Conservation (phyloP, 2,797 vertebrate genomes). For the Ispidina picta region DNA sequence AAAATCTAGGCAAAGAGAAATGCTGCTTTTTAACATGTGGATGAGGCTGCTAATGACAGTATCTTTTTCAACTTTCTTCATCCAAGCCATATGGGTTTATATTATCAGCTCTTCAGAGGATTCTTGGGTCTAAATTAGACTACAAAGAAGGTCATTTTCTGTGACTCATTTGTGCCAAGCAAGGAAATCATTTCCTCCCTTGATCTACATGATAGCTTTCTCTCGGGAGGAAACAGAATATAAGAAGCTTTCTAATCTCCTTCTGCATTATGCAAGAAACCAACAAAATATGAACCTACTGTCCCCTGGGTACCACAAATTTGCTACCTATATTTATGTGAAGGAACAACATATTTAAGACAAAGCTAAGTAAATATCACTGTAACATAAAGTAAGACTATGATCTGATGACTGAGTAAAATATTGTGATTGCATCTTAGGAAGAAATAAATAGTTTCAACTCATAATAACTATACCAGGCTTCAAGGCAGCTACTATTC, state of each 20-base stretch:
- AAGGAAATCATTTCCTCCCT: conserved; percentile 71
- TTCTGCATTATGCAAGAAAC: conserved; percentile 56
- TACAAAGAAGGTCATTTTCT: conserved; percentile 69
- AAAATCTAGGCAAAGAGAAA: neutral
- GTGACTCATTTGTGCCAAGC: conserved; percentile 73
- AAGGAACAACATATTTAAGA: conserved; percentile 11
- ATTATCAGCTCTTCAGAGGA: conserved; percentile 54
- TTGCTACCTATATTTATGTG: conserved; percentile 27
- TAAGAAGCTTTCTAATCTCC: conserved; percentile 67
- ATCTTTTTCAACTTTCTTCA: conserved; percentile 15
- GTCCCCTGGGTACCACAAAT: conserved; percentile 5
- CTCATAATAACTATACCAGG: neutral
- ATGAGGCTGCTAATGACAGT: neutral
- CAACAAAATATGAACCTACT: conserved; percentile 33
- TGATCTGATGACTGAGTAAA: neutral
- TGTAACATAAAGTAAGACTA: neutral
- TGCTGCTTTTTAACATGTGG: conserved; percentile 16
- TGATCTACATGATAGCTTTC: conserved; percentile 66
- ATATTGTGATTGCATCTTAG: neutral
- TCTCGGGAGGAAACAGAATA: conserved; percentile 61
- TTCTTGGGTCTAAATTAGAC: conserved; percentile 71
- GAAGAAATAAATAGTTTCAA: neutral
- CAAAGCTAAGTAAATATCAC: conserved; percentile 3
- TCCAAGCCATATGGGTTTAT: conserved; percentile 27
- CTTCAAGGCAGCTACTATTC: neutral